These are phyloP conservation scores for Synanthedon andrenaeformis DNA, from an alignment of 2,888 invertebrate species.

Conservation along the genomic window DNA sequence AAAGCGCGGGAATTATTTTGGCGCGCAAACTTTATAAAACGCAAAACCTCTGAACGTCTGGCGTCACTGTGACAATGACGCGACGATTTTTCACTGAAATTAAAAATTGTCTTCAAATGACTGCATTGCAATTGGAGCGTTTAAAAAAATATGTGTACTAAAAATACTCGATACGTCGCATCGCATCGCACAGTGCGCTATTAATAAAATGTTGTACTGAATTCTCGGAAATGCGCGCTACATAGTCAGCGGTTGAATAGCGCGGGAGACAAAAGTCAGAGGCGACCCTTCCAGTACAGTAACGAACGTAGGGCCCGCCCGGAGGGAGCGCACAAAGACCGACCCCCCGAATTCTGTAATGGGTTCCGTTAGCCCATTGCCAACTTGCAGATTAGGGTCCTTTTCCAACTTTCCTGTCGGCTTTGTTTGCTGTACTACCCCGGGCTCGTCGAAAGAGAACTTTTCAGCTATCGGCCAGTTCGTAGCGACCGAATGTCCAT, in stretches of 20 bases:
- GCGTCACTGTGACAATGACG: too few relatives aligned
- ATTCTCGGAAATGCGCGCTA: too few relatives aligned
- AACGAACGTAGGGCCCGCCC: slow-evolving; percentile 22
- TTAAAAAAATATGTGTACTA: too few relatives aligned
- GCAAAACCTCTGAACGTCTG: slow-evolving; percentile 18
- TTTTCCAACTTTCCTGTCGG: slow-evolving; percentile 22
- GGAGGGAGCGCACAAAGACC: slow-evolving; percentile 52
- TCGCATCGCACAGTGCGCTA: too few relatives aligned
- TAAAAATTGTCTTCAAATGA: too few relatives aligned
- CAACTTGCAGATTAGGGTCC: slow-evolving; percentile 44
- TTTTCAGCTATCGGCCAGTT: slow-evolving; percentile 13
- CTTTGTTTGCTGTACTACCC: slow-evolving; percentile 9
- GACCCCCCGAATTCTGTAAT: slow-evolving; percentile 41
- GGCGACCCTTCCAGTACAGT: slow-evolving; percentile 33
- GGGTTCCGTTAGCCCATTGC: slow-evolving; percentile 40
- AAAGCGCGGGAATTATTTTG: slow-evolving; percentile 65
- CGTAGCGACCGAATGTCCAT: slow-evolving; percentile 13
- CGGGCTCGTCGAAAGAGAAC: slow-evolving; percentile 24
- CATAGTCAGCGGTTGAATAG: slow-evolving; percentile 16
- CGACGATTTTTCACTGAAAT: too few relatives aligned
- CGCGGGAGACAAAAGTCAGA: slow-evolving; percentile 41
- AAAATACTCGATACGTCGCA: too few relatives aligned
- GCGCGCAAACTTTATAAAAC: slow-evolving; percentile 54
- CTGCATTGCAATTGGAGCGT: too few relatives aligned
- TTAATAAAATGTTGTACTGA: too few relatives aligned